Evolutionary conservation across 2,888 invertebrate genomes (phyloP).

Genomic region (Zonitis immaculata): DNA sequence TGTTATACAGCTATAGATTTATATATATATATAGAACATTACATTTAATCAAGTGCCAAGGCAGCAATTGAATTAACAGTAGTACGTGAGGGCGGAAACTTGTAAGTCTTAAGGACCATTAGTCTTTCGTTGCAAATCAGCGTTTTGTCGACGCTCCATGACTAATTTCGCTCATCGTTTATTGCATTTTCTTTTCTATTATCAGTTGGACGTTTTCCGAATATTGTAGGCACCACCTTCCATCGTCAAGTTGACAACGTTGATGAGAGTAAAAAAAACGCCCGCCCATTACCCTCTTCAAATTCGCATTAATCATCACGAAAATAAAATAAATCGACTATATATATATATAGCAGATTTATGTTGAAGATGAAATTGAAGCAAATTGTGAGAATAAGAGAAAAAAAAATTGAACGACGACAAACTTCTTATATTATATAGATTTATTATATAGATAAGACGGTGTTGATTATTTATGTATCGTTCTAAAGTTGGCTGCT

Average conservation of each 20-base stretch:
- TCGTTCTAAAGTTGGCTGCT: conserved; percentile 23
- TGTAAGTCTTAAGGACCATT: conserved; percentile 46
- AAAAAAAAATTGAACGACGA: too few relatives aligned
- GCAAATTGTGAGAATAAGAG: too few relatives aligned
- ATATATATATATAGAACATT: conserved; percentile 29
- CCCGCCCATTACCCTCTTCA: conserved; percentile 4
- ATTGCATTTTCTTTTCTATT: conserved; percentile 23
- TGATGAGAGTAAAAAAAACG: not conserved
- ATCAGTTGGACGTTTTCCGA: conserved; percentile 1
- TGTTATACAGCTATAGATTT: not conserved
- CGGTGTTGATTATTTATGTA: conserved; percentile 22
- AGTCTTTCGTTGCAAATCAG: conserved; percentile 46
- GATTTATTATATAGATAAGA: too few relatives aligned
- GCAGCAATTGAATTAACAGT: conserved; percentile 46
- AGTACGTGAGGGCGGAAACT: conserved; percentile 46
- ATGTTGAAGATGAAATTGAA: too few relatives aligned
- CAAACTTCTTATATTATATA: too few relatives aligned
- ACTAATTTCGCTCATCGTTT: conserved; percentile 35
- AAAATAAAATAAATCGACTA: not conserved
- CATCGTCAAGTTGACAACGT: not conserved
- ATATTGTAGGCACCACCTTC: not conserved
- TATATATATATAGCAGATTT: too few relatives aligned
- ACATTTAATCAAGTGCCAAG: conserved; percentile 46
- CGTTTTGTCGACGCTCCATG: conserved; percentile 45
- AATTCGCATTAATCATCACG: conserved; percentile 3